Conservation (phyloP, 2,797 vertebrate species). For the Macropodus opercularis region DNA sequence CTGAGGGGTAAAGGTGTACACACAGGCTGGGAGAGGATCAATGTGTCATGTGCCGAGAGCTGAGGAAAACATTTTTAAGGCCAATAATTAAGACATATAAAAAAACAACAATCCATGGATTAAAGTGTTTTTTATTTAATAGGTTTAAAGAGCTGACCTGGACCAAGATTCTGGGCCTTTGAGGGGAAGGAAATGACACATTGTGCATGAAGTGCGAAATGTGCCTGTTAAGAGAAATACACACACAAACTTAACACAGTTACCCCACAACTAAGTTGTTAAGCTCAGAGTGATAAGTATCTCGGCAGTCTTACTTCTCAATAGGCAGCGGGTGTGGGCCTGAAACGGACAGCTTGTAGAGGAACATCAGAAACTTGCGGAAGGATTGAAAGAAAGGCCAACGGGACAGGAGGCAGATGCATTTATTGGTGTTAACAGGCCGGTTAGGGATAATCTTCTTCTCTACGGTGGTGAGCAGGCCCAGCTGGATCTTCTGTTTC, state of each 20-base stretch:
- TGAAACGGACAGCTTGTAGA: conserved; percentile 96
- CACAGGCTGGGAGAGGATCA: conserved; percentile 96
- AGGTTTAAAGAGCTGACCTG: conserved; percentile 86
- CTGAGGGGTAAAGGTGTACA: conserved; percentile 96
- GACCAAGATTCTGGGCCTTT: conserved; percentile 96
- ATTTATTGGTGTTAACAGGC: conserved; percentile 94
- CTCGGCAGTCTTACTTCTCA: conserved; percentile 88
- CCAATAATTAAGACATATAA: neutral
- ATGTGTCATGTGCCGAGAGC: conserved; percentile 92
- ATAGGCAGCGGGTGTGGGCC: conserved; percentile 96
- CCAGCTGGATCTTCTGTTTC: conserved; percentile 93
- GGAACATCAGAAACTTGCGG: conserved; percentile 96
- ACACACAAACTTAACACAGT: neutral
- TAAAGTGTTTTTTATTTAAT: too few relatives aligned
- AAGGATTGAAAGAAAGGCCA: conserved; percentile 99
- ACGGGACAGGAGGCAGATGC: conserved; percentile 96
- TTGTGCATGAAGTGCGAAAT: conserved; percentile 99
- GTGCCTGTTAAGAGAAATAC: conserved; percentile 82
- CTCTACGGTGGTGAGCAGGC: conserved; percentile 91
- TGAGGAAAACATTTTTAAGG: conserved; percentile 60
- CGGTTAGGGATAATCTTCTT: conserved; percentile 90
- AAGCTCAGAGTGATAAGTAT: neutral
- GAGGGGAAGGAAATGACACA: conserved; percentile 96
- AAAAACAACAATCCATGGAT: neutral
- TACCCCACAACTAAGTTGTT: neutral